phyloP scores from a whole-genome alignment of 2,888 invertebrate species.

The Netelia virgata region DNA sequence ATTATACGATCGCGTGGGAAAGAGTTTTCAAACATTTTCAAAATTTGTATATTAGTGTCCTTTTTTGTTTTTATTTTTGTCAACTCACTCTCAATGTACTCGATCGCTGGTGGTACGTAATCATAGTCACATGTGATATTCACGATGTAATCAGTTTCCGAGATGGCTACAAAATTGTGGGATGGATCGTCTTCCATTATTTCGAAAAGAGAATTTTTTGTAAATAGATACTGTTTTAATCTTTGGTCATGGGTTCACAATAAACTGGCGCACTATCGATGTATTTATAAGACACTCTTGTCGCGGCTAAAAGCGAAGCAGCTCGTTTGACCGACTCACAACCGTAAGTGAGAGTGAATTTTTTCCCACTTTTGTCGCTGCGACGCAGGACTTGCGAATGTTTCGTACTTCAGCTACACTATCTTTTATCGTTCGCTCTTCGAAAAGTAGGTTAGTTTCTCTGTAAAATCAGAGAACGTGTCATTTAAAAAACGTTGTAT shows the following conservation, averaged over 20 bases:
- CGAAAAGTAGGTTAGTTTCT: background rate
- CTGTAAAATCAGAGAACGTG: background rate
- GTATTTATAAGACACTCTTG: constrained; percentile 40
- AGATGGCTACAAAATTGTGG: constrained; percentile 17
- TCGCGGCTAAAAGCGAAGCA: constrained; percentile 55
- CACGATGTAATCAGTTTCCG: constrained; percentile 61
- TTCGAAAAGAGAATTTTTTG: constrained; percentile 9
- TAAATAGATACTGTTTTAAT: constrained; percentile 41
- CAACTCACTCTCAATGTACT: constrained; percentile 82
- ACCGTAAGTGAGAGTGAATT: constrained; percentile 75
- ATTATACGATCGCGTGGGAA: constrained; percentile 35
- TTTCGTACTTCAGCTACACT: background rate
- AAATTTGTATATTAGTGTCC: background rate
- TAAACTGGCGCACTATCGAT: constrained; percentile 36
- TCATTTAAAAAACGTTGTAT: background rate
- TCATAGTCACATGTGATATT: constrained; percentile 78
- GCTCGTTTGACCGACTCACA: constrained; percentile 52
- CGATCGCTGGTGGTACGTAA: constrained; percentile 78
- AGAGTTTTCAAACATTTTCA: background rate
- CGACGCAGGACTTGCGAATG: background rate
- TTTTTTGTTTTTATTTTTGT: constrained; percentile 1
- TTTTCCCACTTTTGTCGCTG: constrained; percentile 76
- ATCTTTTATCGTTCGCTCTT: background rate
- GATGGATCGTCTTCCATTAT: constrained; percentile 60
- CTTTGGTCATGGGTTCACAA: constrained; percentile 1